Base-by-base conservation (phyloP, 2,888 invertebrate species). In the Apamea monoglypha region DNA sequence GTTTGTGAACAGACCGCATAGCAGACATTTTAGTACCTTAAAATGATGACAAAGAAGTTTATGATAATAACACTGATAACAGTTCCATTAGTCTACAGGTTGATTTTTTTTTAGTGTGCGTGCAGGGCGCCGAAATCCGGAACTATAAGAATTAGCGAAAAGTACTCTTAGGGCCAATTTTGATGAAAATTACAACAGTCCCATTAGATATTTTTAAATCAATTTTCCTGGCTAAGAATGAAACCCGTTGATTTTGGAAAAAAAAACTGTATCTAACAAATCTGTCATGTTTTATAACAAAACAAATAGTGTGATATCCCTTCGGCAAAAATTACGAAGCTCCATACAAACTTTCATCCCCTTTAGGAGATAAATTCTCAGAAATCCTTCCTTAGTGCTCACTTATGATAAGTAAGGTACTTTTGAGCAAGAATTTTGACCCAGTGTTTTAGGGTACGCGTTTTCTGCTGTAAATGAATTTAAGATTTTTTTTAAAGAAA, bases 1-100 rank as follows among this genome's bases (percentile, higher is more conserved):
- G 95, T 99, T 99, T 92, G 98, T 98, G 93, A 98, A 99, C 76
- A 99, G 96, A 0, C 99, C 99, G 76, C 98, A 97, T 21, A 99
- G 93, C 53, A 99, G 95, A 93, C 99, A 98, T 94, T 98, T 98
- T 78, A 99, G 96, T 74, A 97, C 82, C 97, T 97, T 92, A 25
- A 93, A 56, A 87, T 21, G 25, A 40, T 12, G 3, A 10, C 14
- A 75, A 56, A 25, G 12, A 59, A 14, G 18, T 32, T 44, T 21
- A 56, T 76, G 5, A 44, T 12, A 40, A 12, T 29, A 12, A 7
- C 40, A 74, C 21, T 25, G 12, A 50, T 36, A n/a, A n/a, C 72
- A 70, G 21, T n/a, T 72, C 36, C 8, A 18, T 53, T 74, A 75
- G 40, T 74, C 12, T 53, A 40, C 44, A 29, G 16, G 1, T 6